These are phyloP conservation scores for Lasiommata megera DNA, from an alignment of 2,888 invertebrate species.

Conservation along the genomic window DNA sequence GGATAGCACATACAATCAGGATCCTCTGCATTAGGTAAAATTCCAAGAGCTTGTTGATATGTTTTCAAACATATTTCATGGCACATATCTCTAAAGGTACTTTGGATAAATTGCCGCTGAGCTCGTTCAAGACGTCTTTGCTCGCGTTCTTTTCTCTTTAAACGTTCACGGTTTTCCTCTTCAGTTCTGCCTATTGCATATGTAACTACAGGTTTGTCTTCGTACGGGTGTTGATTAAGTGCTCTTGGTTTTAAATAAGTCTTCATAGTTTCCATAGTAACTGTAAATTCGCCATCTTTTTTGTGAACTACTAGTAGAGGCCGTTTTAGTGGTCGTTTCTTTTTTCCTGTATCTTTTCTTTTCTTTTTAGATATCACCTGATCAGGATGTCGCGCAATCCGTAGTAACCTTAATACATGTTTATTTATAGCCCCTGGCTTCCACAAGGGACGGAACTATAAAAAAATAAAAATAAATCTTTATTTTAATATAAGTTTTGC, in stretches of 20 bases:
- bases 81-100: slow-evolving; percentile 67
- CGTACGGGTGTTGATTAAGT: slow-evolving; percentile 65
- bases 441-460: slow-evolving; percentile 69
- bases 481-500: not conserved
- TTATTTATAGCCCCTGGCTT: slow-evolving; percentile 71
- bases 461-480: slow-evolving; percentile 37
- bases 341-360: slow-evolving; percentile 46
- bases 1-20: slow-evolving; percentile 64
- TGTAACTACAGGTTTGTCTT: slow-evolving; percentile 63
- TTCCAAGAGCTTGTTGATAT: slow-evolving; percentile 68
- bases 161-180: slow-evolving; percentile 63
- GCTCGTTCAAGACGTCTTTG: slow-evolving; percentile 61
- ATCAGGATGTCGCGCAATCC: slow-evolving; percentile 61
- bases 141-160: slow-evolving; percentile 59
- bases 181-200: slow-evolving; percentile 70
- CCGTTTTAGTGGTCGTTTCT: slow-evolving; percentile 57
- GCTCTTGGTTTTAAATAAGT: slow-evolving; percentile 54
- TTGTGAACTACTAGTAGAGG: slow-evolving; percentile 66
- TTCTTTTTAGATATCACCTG: slow-evolving; percentile 57
- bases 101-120: slow-evolving; percentile 65
- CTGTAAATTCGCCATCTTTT: slow-evolving; percentile 66
- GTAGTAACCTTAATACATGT: slow-evolving; percentile 60
- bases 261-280: slow-evolving; percentile 75
- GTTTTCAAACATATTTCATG: slow-evolving; percentile 70
- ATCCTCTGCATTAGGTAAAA: slow-evolving; percentile 60